phyloP scores from a whole-genome alignment of 2,113 vertebrate genomes.

The Pantherophis guttatus region DNA sequence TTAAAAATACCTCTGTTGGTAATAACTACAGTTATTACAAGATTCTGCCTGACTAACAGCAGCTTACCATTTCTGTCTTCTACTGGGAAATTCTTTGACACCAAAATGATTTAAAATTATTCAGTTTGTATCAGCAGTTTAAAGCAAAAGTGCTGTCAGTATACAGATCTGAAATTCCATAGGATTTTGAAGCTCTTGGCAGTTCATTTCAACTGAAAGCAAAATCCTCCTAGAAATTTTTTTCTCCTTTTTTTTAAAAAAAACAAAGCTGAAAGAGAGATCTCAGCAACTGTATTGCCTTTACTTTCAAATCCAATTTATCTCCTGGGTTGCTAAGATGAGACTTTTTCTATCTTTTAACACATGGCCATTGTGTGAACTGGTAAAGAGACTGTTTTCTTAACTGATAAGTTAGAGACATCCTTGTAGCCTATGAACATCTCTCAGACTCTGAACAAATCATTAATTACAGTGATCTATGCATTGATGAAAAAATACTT shows the following conservation, averaged over 20 bases:
- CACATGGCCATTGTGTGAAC: neutral
- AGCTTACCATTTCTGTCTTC: neutral
- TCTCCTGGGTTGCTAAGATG: neutral
- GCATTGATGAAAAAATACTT: neutral
- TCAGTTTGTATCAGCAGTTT: neutral
- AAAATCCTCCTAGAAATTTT: neutral
- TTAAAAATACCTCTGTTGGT: neutral
- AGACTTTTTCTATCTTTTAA: neutral
- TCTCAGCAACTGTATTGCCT: neutral
- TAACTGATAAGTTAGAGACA: neutral
- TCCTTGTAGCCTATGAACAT: neutral
- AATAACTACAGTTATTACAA: neutral
- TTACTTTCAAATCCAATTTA: neutral
- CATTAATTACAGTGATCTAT: neutral
- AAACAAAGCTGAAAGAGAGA: neutral
- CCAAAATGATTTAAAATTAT: neutral
- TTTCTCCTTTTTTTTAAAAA: neutral
- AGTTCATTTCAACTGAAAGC: neutral
- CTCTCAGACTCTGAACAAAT: neutral
- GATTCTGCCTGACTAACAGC: neutral
- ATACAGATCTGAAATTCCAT: neutral
- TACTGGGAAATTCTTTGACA: neutral
- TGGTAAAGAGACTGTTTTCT: neutral
- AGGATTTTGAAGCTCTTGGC: neutral
- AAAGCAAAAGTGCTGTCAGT: neutral